Evolutionary conservation across 1,140 invertebrate species (phyloP).

Genomic region (Brachionus koreanus): DNA sequence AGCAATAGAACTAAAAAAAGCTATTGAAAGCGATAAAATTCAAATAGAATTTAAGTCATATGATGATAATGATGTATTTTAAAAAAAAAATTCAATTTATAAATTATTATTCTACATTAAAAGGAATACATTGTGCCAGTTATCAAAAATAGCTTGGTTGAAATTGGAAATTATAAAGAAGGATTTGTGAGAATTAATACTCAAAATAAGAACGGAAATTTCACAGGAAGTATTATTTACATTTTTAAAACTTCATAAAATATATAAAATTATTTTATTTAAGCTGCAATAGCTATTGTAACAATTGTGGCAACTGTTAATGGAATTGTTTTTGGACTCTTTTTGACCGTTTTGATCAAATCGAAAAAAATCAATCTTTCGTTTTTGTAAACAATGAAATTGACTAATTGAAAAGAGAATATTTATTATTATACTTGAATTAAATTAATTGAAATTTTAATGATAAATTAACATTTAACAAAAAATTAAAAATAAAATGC

Average conservation of each 20-base stretch:
- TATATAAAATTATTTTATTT: background rate
- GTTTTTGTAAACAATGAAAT: background rate
- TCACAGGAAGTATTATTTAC: background rate
- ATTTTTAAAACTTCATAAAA: background rate
- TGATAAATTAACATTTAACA: background rate
- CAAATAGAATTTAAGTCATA: conserved; percentile 31
- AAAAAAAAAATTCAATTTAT: background rate
- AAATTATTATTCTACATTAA: background rate
- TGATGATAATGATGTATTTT: conserved; percentile 4
- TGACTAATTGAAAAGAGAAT: background rate
- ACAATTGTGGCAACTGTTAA: background rate
- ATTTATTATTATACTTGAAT: no score
- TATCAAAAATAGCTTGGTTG: background rate
- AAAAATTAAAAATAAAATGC: background rate
- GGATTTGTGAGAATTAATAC: conserved; percentile 1
- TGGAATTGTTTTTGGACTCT: background rate
- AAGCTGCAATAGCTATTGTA: conserved; percentile 12
- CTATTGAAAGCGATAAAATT: conserved; percentile 5
- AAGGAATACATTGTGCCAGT: conserved; percentile 36
- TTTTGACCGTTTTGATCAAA: conserved; percentile 14
- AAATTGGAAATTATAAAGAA: conserved; percentile 39
- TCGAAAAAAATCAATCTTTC: conserved; percentile 35
- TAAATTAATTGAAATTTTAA: no score
- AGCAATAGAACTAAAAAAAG: background rate
- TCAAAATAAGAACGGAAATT: background rate